Evolutionary conservation across 1,140 invertebrate species (phyloP).

Genomic region (Sminthurinus signatus): DNA sequence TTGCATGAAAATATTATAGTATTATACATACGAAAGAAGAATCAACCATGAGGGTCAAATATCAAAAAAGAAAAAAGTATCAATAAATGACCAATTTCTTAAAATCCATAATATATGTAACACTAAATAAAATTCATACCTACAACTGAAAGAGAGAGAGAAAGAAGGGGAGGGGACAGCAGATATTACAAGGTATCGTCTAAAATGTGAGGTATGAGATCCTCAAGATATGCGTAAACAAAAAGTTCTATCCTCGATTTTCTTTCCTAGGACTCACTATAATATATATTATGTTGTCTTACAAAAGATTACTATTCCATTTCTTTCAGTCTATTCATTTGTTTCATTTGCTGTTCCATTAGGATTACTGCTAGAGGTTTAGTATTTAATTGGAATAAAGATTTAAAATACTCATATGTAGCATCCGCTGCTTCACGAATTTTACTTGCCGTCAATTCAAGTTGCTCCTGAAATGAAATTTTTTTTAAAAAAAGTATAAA

Average conservation of each 20-base stretch:
- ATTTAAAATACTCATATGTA: constrained; percentile 31
- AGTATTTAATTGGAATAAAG: constrained; percentile 13
- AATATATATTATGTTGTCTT: neutral
- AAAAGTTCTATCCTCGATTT: neutral
- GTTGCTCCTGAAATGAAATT: constrained; percentile 15
- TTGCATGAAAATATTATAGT: too few relatives aligned
- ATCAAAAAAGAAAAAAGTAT: too few relatives aligned
- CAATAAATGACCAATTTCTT: too few relatives aligned
- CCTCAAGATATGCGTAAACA: neutral
- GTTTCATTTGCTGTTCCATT: constrained; percentile 20
- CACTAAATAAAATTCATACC: too few relatives aligned
- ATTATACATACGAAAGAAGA: too few relatives aligned
- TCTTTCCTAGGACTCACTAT: neutral
- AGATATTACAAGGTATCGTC: neutral
- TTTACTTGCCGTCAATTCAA: constrained; percentile 21
- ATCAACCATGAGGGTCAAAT: too few relatives aligned
- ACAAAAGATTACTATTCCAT: too few relatives aligned
- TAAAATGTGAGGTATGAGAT: neutral
- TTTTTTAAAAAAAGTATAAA: too few relatives aligned
- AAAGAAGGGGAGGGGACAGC: too few relatives aligned
- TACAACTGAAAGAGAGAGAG: too few relatives aligned
- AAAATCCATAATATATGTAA: too few relatives aligned
- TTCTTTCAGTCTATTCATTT: neutral
- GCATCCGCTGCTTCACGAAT: constrained; percentile 24
- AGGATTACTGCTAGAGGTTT: constrained; percentile 27